Evolutionary conservation across 2,113 vertebrate genomes (phyloP), one percentile per base, ranked within the genome.

Genomic region (Mastomys natalensis): DNA sequence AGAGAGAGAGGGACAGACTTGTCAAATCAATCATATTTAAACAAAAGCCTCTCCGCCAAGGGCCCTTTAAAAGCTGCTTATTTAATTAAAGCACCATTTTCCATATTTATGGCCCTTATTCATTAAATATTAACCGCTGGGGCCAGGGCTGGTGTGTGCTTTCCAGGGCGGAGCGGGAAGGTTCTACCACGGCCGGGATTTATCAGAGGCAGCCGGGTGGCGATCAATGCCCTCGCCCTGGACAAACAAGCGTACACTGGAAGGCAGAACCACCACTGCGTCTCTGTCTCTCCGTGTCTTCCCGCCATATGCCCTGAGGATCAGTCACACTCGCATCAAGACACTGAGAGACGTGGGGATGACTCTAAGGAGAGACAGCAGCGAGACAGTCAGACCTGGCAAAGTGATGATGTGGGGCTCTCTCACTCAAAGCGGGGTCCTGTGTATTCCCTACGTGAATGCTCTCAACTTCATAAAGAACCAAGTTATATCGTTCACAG

Each of bases 1-100:
- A 13, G 84, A 80, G 96, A 77, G 2, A 91, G 97, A 98, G 98
- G 94, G 92, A 97, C 97, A 99, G 99, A 98, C 98, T 97, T 97
- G 98, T 99, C 99, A 99, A 99, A 99, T 99, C 99, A 99, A 99
- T 99, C 99, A 99, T 99, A 99, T 99, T 99, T 99, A 99, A 99
- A 99, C 99, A 99, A 99, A 99, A 99, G 99, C 99, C 99, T 98
- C 98, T 97, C 99, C 95, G 99, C 99, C 99, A 98, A 98, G 99
- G 99, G 99, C 98, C 99, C 99, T 99, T 99, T 99, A 99, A 99
- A 99, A 99, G 99, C 99, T 99, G 99, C 99, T 99, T 99, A 99
- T 99, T 99, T 99, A 99, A 99, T 99, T 99, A 99, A 99, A 99
- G 99, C 99, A 99, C 99, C 99, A 99, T 99, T 99, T 99, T 99